Conservation (phyloP, 2,888 invertebrate genomes). For the Leistus spinibarbis region DNA sequence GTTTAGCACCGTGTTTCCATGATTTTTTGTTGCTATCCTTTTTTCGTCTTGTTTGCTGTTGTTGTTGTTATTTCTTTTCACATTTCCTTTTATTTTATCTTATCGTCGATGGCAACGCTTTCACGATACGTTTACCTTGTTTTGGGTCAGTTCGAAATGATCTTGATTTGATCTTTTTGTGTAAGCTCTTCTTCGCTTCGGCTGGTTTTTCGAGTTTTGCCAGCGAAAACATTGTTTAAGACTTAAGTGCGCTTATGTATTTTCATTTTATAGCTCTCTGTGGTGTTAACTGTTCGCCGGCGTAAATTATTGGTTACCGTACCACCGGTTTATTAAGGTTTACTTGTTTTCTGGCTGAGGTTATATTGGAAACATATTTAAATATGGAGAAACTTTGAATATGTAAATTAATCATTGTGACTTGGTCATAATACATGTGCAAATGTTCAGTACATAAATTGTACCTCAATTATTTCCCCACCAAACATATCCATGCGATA, state of each 20-base stretch:
- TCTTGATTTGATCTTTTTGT: conserved; percentile 3
- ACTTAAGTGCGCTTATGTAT: conserved; percentile 23
- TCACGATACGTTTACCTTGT: conserved; percentile 1
- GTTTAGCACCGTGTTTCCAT: neutral
- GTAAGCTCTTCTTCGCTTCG: neutral
- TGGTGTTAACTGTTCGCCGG: neutral
- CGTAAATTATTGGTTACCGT: conserved; percentile 23
- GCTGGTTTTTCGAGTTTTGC: conserved; percentile 26
- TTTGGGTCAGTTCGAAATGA: neutral
- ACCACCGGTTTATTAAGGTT: neutral
- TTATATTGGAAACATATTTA: neutral
- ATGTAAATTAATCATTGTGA: no score
- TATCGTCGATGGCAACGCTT: neutral
- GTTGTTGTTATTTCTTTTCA: neutral
- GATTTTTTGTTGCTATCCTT: neutral
- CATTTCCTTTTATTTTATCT: neutral
- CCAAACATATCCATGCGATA: no score
- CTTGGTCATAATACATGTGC: no score
- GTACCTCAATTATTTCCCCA: no score
- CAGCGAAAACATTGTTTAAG: conserved; percentile 33
- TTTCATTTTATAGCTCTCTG: conserved; percentile 4
- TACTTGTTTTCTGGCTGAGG: neutral
- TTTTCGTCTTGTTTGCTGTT: neutral
- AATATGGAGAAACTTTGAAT: no score
- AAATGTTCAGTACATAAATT: no score